phyloP scores from a whole-genome alignment of 2,797 vertebrate genomes.

The Pipistrellus nathusii region DNA sequence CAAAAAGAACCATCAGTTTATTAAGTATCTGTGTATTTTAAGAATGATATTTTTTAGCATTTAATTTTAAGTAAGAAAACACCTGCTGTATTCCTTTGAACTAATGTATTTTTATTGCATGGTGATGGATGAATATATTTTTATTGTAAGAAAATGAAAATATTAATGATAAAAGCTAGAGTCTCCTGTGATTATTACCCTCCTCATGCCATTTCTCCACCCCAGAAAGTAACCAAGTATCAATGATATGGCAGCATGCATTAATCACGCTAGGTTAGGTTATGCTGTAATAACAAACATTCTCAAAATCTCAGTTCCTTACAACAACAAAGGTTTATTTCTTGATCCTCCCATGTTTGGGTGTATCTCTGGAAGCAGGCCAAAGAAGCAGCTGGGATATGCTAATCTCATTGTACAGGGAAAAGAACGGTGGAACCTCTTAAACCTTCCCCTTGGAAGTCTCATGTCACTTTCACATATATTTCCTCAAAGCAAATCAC shows the following conservation, averaged over 20 bases:
- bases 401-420: background rate
- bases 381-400: background rate
- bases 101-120: conserved; percentile 62
- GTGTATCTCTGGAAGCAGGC: background rate
- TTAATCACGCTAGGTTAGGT: background rate
- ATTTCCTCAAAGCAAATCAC: background rate
- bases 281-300: conserved; percentile 10
- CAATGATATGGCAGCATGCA: background rate
- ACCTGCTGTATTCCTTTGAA: conserved; percentile 69
- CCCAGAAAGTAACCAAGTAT: background rate
- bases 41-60: conserved; percentile 69
- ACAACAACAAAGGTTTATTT: background rate
- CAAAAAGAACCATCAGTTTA: conserved; percentile 65
- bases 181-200: background rate
- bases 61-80: conserved; percentile 74
- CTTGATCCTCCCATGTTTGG: background rate
- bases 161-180: conserved; percentile 49
- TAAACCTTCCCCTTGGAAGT: background rate
- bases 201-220: background rate
- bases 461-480: background rate
- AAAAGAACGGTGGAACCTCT: background rate
- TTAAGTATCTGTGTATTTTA: conserved; percentile 74
- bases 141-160: conserved; percentile 58
- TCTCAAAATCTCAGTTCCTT: background rate
- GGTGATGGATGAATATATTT: conserved; percentile 45